Evolutionary conservation across 1,140 invertebrate species (phyloP), one percentile per base, ranked within the genome.

Genomic region (Palaemon carinicauda): DNA sequence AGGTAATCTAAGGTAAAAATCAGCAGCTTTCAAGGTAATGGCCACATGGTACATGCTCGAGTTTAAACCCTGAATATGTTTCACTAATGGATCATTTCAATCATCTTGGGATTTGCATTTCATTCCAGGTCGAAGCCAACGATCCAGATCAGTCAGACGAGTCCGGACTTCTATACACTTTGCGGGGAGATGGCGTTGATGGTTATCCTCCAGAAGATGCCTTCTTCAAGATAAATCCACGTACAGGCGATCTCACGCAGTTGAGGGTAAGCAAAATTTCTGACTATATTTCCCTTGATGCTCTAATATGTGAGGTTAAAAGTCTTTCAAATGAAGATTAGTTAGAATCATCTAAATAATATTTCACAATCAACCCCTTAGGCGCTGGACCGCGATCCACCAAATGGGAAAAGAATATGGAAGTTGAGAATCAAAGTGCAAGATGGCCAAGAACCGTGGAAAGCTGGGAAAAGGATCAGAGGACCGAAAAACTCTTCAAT

Each of bases 201-300:
- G 69, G 51, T 53, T 53, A 31, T 29, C 31, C 75, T 17, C 77
- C 65, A 17, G n/a, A 33, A 29, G n/a, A 69, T 7, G 80, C 80
- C 21, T 52, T 52, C 71, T 88, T 88, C 87, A 83, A 80, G 54
- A 79, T 88, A 41, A 82, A 88, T 50, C 80, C 87, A 15, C 74
- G 60, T 73, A 82, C 80, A 19, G 87, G 87, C 3, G 54, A 82
- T 33, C 81, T 88, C n/a, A 77, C 65, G 24, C 80, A 79, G 52
- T 80, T 82, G 27, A 88, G 71, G 87, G 87, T 88, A 27, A 82
- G 87, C 14, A 7, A 14, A 24, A 24, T 29, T 9, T 41, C 41
- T 41, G 5, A n/a, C 41, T 9, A 41, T 41, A 9, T 41, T 41
- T 41, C 41, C 1, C 27, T 4, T 60, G 54, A 31, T 41, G 7